Evolutionary conservation across 2,888 invertebrate genomes (phyloP).

Genomic region (Hypsopygia costalis): DNA sequence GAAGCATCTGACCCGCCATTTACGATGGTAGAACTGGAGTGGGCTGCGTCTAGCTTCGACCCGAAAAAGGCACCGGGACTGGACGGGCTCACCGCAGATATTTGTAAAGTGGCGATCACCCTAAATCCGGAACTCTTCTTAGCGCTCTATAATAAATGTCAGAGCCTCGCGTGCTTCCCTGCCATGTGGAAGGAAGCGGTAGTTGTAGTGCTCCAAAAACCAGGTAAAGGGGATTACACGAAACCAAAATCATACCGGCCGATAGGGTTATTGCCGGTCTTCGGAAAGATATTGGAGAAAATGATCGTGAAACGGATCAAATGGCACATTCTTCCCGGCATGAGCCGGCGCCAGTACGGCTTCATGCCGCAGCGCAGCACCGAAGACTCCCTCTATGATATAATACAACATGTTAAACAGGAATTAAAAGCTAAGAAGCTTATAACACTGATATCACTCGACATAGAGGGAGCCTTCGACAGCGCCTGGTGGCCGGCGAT

Average conservation of each 20-base stretch:
- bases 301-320: neutral
- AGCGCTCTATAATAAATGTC: neutral
- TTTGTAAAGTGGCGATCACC: neutral
- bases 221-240: too few relatives aligned
- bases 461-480: too few relatives aligned
- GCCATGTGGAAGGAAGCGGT: neutral
- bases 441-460: neutral
- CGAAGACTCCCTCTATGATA: too few relatives aligned
- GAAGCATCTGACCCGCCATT: neutral
- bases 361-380: too few relatives aligned
- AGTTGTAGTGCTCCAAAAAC: too few relatives aligned
- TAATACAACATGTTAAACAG: neutral
- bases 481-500: too few relatives aligned
- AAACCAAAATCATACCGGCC: neutral
- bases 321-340: too few relatives aligned
- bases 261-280: conserved; percentile 20
- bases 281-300: too few relatives aligned
- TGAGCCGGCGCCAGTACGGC: too few relatives aligned
- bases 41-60: too few relatives aligned
- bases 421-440: neutral
- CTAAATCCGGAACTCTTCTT: neutral
- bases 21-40: neutral
- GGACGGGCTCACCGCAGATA: neutral
- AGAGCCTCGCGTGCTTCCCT: neutral
- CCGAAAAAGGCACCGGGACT: too few relatives aligned